Conservation (phyloP, 1,140 invertebrate genomes). For the Anthonomus grandis region DNA sequence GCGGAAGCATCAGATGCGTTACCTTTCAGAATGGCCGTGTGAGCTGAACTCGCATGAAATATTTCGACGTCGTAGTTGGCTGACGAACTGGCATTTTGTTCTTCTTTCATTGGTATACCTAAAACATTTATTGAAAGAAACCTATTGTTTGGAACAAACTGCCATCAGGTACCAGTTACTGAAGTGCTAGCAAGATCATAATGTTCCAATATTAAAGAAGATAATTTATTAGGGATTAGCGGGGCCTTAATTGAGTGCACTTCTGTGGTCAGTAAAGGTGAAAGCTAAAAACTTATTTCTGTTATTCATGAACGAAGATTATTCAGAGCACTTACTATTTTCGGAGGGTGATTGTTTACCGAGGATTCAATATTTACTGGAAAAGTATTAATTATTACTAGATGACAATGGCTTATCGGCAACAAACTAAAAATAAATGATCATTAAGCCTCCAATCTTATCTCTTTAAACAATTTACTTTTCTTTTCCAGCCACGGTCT, state of each 20-base stretch:
- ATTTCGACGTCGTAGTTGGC: constrained; percentile 98
- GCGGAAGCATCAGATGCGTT: constrained; percentile 50
- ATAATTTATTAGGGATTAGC: constrained; percentile 63
- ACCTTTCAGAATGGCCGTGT: constrained; percentile 72
- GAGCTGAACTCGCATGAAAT: constrained; percentile 81
- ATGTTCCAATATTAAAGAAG: constrained; percentile 75
- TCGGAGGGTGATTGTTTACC: constrained; percentile 65
- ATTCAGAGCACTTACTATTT: constrained; percentile 26
- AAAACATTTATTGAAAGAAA: not conserved
- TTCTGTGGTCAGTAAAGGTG: constrained; percentile 63
- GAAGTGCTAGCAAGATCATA: constrained; percentile 93
- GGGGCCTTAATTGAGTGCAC: constrained; percentile 67
- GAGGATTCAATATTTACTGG: constrained; percentile 72
- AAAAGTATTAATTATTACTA: constrained; percentile 84
- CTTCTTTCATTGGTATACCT: constrained; percentile 96
- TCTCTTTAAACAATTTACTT: constrained; percentile 12
- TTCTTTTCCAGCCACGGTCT: constrained; percentile 53
- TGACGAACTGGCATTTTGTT: constrained; percentile 96
- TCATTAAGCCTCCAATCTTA: not conserved
- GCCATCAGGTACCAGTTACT: constrained; percentile 68
- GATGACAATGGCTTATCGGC: constrained; percentile 79
- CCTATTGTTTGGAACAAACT: not conserved
- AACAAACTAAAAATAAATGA: constrained; percentile 58
- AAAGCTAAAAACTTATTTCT: constrained; percentile 53
- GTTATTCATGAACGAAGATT: not conserved